Conservation (phyloP, 1,140 invertebrate genomes). For the Penaeus indicus region DNA sequence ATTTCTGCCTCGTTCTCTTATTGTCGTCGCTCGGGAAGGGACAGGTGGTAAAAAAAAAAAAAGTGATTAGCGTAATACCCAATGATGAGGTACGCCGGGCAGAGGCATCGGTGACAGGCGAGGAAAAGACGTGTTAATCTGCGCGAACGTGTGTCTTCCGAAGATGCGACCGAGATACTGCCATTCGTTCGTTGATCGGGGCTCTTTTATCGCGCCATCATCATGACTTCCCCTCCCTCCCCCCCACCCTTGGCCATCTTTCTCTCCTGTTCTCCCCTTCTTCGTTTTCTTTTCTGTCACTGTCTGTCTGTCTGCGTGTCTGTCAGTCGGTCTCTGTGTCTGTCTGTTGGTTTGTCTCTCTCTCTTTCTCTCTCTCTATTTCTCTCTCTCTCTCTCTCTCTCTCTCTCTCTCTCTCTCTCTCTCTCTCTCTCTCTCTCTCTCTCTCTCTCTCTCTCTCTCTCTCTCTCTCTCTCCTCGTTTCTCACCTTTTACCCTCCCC, state of each 20-base stretch:
- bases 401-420: slow-evolving; percentile 1
- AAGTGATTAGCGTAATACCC: no score
- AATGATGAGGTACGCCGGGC: no score
- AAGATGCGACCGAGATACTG: no score
- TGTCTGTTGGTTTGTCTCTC: not conserved
- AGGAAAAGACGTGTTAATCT: no score
- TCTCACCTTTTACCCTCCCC: not conserved
- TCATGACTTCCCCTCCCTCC: not conserved
- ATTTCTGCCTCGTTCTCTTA: no score
- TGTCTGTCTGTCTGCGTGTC: not conserved
- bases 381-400: slow-evolving; percentile 21
- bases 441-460: slow-evolving; percentile 26
- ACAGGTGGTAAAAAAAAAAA: no score
- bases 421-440: slow-evolving; percentile 3
- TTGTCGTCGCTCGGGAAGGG: no score
- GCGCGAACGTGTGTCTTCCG: no score
- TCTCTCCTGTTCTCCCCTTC: not conserved
- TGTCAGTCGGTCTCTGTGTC: not conserved
- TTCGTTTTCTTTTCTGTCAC: not conserved
- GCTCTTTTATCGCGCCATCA: no score
- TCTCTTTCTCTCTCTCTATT: not conserved
- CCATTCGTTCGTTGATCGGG: no score
- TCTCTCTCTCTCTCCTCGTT: not conserved
- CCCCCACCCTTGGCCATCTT: not conserved
- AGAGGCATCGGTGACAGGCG: no score